These are phyloP conservation scores for Tenthredo livida DNA, from an alignment of 2,888 invertebrate genomes.

Conservation along the genomic window DNA sequence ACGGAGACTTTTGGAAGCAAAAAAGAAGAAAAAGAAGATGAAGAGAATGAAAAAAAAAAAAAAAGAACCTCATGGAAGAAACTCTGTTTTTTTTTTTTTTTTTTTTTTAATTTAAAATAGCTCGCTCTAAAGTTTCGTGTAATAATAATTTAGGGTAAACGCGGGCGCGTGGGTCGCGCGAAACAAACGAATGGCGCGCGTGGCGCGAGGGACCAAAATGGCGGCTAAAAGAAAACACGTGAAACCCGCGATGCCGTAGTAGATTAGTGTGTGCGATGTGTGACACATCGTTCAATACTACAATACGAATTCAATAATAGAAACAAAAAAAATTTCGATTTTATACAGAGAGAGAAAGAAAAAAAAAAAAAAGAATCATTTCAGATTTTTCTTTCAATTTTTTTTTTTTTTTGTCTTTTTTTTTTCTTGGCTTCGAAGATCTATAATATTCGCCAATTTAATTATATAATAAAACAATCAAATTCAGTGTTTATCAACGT, in stretches of 20 bases:
- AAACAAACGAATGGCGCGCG: constrained; percentile 51
- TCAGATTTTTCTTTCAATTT: too few species aligned
- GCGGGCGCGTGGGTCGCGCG: constrained; percentile 43
- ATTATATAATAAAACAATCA: background rate
- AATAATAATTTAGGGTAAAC: constrained; percentile 31
- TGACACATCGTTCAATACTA: background rate
- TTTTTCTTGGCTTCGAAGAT: too few species aligned
- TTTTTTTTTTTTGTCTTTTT: too few species aligned
- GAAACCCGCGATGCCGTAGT: background rate
- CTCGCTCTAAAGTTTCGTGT: constrained; percentile 27
- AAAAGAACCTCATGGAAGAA: background rate
- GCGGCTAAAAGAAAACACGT: constrained; percentile 34
- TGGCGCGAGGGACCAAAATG: constrained; percentile 48
- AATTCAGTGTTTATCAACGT: background rate
- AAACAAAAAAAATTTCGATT: background rate
- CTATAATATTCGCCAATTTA: too few species aligned
- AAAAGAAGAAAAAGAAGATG: background rate
- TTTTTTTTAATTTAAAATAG: constrained; percentile 10
- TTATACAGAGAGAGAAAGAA: background rate
- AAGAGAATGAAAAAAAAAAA: background rate
- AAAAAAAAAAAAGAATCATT: background rate
- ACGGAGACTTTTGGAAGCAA: background rate
- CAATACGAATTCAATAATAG: too few species aligned
- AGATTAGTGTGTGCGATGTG: background rate
- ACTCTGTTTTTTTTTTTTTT: background rate